Evolutionary conservation across 2,888 invertebrate genomes (phyloP).

Genomic region (Eristalinus aeneus): DNA sequence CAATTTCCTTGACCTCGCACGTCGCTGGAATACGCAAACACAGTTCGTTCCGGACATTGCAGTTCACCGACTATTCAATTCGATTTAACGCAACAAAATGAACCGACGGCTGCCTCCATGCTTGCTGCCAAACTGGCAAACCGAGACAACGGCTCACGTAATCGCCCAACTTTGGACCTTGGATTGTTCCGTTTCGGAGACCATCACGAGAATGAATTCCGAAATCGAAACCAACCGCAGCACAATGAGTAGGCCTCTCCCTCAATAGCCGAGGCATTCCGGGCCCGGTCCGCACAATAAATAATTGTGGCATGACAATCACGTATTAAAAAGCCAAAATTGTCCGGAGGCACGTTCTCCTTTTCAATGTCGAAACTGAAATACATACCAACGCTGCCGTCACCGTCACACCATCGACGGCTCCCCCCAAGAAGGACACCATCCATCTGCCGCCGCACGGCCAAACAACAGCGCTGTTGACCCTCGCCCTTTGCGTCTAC

Average conservation of each 20-base stretch:
- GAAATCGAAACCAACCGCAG: conserved; percentile 35
- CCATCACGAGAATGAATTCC: neutral
- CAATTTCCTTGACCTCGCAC: conserved; percentile 47
- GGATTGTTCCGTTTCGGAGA: conserved; percentile 40
- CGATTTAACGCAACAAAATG: conserved; percentile 56
- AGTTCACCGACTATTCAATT: conserved; percentile 51
- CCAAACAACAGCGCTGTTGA: conserved; percentile 29
- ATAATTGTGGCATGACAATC: conserved; percentile 71
- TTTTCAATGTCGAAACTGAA: conserved; percentile 62
- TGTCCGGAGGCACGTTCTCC: conserved; percentile 60
- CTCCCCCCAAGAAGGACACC: conserved; percentile 26
- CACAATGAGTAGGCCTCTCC: conserved; percentile 43
- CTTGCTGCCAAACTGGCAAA: conserved; percentile 1
- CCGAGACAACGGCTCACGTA: conserved; percentile 44
- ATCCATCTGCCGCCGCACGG: conserved; percentile 40
- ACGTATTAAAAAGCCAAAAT: conserved; percentile 71
- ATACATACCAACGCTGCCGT: conserved; percentile 36
- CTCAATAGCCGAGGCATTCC: conserved; percentile 44
- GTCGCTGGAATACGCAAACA: conserved; percentile 43
- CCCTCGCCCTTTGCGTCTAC: conserved; percentile 6
- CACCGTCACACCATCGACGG: conserved; percentile 30
- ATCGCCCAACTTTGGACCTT: conserved; percentile 51
- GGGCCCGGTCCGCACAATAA: conserved; percentile 52
- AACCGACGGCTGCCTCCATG: neutral
- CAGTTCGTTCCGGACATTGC: conserved; percentile 32